A percentile compares a stretch with the other conserved stretches of the same genome.
These are phyloP conservation scores for Dryadula phaetusa DNA, from an alignment of 2,888 invertebrate species.

Conservation along the genomic window DNA sequence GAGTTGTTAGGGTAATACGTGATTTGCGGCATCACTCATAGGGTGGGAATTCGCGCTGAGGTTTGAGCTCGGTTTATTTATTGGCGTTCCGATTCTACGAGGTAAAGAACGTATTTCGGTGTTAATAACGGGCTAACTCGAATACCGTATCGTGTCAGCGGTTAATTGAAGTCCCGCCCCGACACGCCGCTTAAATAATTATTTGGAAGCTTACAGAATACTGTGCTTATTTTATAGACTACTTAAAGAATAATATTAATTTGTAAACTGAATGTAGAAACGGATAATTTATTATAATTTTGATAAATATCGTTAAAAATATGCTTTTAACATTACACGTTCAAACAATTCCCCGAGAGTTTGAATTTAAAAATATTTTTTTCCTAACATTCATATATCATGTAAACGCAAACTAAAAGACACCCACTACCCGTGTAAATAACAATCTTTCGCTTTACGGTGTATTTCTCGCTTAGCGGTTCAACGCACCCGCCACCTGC, in stretches of 20 bases:
- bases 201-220: slow-evolving; percentile 5
- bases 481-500: slow-evolving; percentile 44
- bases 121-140: slow-evolving; percentile 39
- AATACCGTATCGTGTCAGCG: slow-evolving; percentile 57
- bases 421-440: slow-evolving; percentile 37
- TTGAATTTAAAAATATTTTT: neutral
- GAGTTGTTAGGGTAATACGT: slow-evolving; percentile 75
- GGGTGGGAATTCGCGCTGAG: slow-evolving; percentile 39
- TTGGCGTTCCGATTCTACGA: slow-evolving; percentile 48
- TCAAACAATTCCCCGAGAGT: neutral
- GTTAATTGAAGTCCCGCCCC: slow-evolving; percentile 65
- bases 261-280: no score
- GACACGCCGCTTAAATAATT: slow-evolving; percentile 17
- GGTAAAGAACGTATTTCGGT: slow-evolving; percentile 31
- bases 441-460: slow-evolving; percentile 42
- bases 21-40: slow-evolving; percentile 68
- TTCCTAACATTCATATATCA: slow-evolving; percentile 16
- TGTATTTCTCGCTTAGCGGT: slow-evolving; percentile 43
- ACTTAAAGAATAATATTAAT: neutral
- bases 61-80: slow-evolving; percentile 24
- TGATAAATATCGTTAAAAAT: neutral
- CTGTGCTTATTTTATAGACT: neutral
- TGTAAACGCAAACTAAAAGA: slow-evolving; percentile 30
- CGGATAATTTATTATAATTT: neutral
- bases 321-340: neutral